Percentiles rank a stretch among this genome's conserved stretches.
Evolutionary conservation across 1,140 invertebrate species (phyloP).

Genomic region (Campoletis sonorensis): DNA sequence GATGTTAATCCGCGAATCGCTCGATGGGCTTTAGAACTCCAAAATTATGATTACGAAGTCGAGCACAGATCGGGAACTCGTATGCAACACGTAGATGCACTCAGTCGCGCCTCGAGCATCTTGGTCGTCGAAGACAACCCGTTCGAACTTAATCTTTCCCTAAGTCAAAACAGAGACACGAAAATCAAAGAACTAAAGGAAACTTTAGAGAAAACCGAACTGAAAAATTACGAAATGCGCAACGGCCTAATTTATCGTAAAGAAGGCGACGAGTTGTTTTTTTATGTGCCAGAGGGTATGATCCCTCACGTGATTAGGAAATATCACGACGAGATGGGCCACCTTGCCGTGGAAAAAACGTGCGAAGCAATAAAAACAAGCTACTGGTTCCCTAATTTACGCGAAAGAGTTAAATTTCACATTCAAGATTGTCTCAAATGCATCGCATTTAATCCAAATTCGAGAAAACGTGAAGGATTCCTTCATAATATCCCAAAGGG

Average conservation of each 20-base stretch:
- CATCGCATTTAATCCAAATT: too few species aligned
- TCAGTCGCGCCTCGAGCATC: not conserved
- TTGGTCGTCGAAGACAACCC: not conserved
- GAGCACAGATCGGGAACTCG: not conserved
- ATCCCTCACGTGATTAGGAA: too few species aligned
- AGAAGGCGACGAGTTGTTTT: too few species aligned
- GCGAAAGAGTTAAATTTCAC: too few species aligned
- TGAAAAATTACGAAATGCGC: too few species aligned
- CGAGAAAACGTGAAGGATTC: too few species aligned
- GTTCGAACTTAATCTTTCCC: not conserved
- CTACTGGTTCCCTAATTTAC: too few species aligned
- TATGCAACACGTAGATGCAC: not conserved
- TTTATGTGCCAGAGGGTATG: not conserved
- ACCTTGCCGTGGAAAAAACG: too few species aligned
- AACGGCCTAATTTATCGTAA: too few species aligned
- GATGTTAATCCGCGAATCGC: not conserved
- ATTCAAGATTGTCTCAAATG: too few species aligned
- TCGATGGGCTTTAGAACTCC: constrained; percentile 2
- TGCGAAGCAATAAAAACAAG: too few species aligned
- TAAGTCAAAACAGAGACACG: not conserved
- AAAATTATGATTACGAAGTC: not conserved
- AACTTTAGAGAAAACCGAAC: not conserved
- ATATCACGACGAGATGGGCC: too few species aligned
- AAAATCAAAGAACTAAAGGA: not conserved
- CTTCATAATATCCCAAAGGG: not conserved